Conservation (phyloP, 2,113 vertebrate species). For the Potamarius usumacintae region DNA sequence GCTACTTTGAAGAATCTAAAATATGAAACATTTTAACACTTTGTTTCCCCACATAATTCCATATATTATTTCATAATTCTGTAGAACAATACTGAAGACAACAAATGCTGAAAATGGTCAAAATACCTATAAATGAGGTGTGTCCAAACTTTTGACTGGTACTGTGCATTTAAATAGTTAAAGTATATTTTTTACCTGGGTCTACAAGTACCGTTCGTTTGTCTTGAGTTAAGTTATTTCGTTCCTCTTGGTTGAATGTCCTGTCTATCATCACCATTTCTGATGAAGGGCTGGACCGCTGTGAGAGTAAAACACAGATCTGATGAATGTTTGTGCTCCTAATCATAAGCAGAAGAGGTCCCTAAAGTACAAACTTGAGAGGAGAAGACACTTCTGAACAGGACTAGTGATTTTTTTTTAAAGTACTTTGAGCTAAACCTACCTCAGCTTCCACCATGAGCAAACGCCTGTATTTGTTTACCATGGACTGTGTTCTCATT, state of each 20-base stretch:
- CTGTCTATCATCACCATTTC: conserved; percentile 98
- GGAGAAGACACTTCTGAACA: neutral
- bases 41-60: no score
- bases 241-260: conserved; percentile 97
- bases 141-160: neutral
- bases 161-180: neutral
- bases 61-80: no score
- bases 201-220: conserved; percentile 90
- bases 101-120: no score
- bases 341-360: neutral
- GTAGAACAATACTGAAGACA: no score
- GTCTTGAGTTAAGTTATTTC: conserved; percentile 87
- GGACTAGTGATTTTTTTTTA: neutral
- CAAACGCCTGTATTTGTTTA: conserved; percentile 94
- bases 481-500: conserved; percentile 90
- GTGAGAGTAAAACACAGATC: conserved; percentile 35
- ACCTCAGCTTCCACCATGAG: conserved; percentile 97
- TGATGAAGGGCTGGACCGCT: conserved; percentile 91
- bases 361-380: neutral
- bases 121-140: no score
- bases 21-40: no score
- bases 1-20: no score
- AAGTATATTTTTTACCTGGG: conserved; percentile 78
- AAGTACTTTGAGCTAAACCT: conserved; percentile 43
- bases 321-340: neutral